phyloP scores from a whole-genome alignment of 2,113 vertebrate species.

The Globicephala melas region DNA sequence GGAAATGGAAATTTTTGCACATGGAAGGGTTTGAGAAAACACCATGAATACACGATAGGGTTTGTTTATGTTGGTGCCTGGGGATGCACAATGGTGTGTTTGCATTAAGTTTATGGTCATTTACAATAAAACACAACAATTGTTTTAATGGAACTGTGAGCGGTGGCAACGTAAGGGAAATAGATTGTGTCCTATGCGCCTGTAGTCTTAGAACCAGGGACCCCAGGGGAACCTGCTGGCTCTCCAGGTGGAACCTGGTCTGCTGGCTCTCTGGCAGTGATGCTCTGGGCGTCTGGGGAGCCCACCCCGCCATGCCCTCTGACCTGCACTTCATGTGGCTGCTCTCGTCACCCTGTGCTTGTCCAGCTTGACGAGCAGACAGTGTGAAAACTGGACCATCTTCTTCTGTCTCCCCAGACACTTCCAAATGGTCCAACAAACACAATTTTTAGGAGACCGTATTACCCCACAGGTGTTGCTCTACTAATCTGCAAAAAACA shows the following conservation, averaged over 20 bases:
- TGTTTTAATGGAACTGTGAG: neutral
- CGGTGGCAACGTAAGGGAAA: rapidly evolving
- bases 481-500: neutral
- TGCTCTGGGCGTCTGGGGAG: rapidly evolving
- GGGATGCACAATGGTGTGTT: rapidly evolving
- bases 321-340: neutral
- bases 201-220: rapidly evolving
- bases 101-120: too few species aligned
- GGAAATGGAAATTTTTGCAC: too few species aligned
- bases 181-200: rapidly evolving
- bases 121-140: neutral
- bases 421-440: rapidly evolving
- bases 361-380: rapidly evolving
- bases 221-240: too few species aligned
- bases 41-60: neutral
- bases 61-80: neutral
- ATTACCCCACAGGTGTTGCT: rapidly evolving
- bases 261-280: neutral
- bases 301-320: neutral
- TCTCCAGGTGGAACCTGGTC: rapidly evolving
- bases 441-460: neutral
- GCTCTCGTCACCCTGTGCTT: rapidly evolving
- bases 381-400: neutral
- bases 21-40: neutral
- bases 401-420: neutral